Percentiles rank a stretch among this genome's conserved stretches.
phyloP scores from a whole-genome alignment of 2,113 vertebrate species.

The Agelaius phoeniceus region DNA sequence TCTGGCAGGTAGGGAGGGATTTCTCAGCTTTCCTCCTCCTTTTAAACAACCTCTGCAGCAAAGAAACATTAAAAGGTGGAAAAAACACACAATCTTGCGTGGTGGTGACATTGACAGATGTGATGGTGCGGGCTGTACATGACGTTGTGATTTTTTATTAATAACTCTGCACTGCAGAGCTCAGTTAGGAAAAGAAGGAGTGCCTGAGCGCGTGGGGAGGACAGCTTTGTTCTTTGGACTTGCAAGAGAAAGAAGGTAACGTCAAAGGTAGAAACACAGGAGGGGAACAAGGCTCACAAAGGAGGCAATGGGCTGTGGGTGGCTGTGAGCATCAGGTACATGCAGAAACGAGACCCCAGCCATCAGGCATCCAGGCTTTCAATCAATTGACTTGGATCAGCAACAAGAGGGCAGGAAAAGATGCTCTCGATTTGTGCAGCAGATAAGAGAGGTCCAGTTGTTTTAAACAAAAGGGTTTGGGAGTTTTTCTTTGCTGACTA shows the following conservation, averaged over 20 bases:
- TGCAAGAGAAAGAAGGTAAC: neutral
- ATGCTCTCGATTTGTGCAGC: neutral
- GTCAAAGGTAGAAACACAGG: neutral
- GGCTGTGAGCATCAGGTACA: neutral
- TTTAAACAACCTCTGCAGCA: neutral
- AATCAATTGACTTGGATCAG: neutral
- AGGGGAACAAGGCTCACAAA: neutral
- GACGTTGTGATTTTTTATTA: constrained; percentile 59
- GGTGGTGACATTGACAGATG: constrained; percentile 45
- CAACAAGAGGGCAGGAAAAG: neutral
- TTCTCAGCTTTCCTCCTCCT: neutral
- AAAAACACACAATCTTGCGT: neutral
- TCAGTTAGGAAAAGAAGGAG: neutral
- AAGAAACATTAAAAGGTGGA: neutral
- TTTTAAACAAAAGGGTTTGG: neutral
- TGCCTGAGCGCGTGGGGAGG: neutral
- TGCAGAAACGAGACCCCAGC: neutral
- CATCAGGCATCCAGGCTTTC: neutral
- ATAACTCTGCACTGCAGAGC: constrained; percentile 59
- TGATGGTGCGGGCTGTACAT: neutral
- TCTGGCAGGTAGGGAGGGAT: neutral
- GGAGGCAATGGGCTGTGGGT: neutral
- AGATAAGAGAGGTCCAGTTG: neutral
- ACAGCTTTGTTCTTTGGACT: constrained; percentile 25
- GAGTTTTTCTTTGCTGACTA: neutral